Base-by-base conservation (phyloP, 2,113 vertebrate species). In the Nerophis lumbriciformis region DNA sequence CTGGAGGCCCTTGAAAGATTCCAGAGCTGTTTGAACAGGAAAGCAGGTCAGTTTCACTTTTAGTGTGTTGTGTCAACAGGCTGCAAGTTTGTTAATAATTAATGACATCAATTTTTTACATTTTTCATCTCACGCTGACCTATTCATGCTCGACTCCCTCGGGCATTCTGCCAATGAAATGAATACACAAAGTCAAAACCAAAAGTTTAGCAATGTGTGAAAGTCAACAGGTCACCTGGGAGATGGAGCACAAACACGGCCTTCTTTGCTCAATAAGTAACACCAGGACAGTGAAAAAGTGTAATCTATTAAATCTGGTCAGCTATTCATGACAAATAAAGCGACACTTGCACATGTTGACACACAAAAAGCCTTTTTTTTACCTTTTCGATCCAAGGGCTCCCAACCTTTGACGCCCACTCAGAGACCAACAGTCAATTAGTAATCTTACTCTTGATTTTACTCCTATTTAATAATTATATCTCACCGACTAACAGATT, bases 31-130 rank as follows among this genome's bases (percentile, higher is more conserved):
- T 78, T 68, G 61, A 45, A 73, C 67, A 76, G 61, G 59, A 49
- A 82, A 72, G 51, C 48, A 36, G 70, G 61, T 77, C 69, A 75
- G 53, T 55, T 15, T 69, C 62, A 74, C 45, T 57, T 63, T 11
- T 11, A 45, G 42, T 45, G 48, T 66, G 66, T 45, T 47, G 55
- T 54, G 55, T 19, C 37, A 48, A 39, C 57, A 53, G 5, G 19
- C 59, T 57, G 52, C 37, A 37, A 37, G 36, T 28, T 56, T 15
- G 7, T 62, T 45, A 66, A 53, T 36, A 51, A 61, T 69, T 35
- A 73, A 61, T 63, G 35, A 39, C 44, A 28, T 28, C 2, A 28
- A n/a, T n/a, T 28, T 28, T 21, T 57, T n/a, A 35, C 1, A 13
- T 36, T 66, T 70, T 70, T 60, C 48, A 35, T 35, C 13, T 53